Conservation (phyloP, 2,113 vertebrate genomes). For the Euleptes europaea region DNA sequence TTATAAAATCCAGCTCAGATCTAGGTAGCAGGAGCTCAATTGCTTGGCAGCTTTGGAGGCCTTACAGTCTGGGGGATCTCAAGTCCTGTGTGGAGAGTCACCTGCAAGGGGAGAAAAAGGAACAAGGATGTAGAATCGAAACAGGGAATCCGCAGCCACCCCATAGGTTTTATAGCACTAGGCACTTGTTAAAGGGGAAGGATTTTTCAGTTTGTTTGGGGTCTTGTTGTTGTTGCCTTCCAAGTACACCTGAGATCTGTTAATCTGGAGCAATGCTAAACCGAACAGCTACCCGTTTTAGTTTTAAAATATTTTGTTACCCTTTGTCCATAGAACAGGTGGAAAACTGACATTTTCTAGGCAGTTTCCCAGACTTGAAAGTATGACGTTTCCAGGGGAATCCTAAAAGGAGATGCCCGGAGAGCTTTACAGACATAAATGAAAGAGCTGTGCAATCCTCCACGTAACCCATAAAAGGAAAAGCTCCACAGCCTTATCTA, state of each 20-base stretch:
- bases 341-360: background rate
- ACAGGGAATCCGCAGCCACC: background rate
- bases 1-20: conserved; percentile 53
- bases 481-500: no score
- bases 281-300: background rate
- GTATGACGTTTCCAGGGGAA: background rate
- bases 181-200: background rate
- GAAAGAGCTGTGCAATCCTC: background rate
- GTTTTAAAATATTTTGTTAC: background rate
- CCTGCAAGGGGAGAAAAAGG: conserved; percentile 74
- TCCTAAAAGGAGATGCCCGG: background rate
- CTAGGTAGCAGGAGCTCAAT: conserved; percentile 33
- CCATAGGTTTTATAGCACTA: background rate
- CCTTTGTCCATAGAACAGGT: background rate
- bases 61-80: conserved; percentile 87
- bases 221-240: background rate
- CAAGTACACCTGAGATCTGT: background rate
- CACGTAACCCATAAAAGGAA: no score
- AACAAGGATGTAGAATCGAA: background rate
- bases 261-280: background rate
- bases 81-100: conserved; percentile 91
- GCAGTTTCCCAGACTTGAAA: background rate
- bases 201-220: background rate
- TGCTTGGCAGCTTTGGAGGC: conserved; percentile 73
- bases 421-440: background rate